Conservation (phyloP, 2,888 invertebrate species). For the Hipparchia semele region DNA sequence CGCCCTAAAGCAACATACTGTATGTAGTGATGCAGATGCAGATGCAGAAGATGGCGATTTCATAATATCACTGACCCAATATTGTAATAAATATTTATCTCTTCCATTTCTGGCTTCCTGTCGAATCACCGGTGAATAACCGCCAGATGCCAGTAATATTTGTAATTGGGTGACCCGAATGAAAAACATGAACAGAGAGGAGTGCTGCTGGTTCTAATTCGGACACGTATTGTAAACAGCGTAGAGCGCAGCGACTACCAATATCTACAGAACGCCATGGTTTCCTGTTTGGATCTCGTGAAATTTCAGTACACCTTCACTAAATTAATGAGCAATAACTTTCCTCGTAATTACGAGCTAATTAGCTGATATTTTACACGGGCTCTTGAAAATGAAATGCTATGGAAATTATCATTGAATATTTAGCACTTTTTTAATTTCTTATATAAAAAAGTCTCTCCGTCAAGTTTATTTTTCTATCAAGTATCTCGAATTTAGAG, state of each 20-base stretch:
- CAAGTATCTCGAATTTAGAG: no score
- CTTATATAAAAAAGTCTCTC: no score
- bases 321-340: neutral
- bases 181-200: constrained; percentile 47
- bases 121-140: constrained; percentile 43
- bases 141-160: constrained; percentile 46
- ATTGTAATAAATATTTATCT: constrained; percentile 39
- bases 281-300: constrained; percentile 43
- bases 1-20: no score
- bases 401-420: no score
- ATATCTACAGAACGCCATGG: constrained; percentile 54
- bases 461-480: no score
- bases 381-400: neutral
- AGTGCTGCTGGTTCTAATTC: constrained; percentile 62
- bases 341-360: constrained; percentile 10
- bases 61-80: constrained; percentile 29
- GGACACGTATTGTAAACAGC: constrained; percentile 63
- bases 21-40: no score
- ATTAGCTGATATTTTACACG: neutral
- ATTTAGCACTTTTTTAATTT: no score
- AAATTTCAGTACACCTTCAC: neutral
- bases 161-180: constrained; percentile 49
- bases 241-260: constrained; percentile 45
- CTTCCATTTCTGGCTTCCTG: constrained; percentile 36
- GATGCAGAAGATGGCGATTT: no score